phyloP scores from a whole-genome alignment of 2,113 vertebrate species.

The Smithornis capensis region DNA sequence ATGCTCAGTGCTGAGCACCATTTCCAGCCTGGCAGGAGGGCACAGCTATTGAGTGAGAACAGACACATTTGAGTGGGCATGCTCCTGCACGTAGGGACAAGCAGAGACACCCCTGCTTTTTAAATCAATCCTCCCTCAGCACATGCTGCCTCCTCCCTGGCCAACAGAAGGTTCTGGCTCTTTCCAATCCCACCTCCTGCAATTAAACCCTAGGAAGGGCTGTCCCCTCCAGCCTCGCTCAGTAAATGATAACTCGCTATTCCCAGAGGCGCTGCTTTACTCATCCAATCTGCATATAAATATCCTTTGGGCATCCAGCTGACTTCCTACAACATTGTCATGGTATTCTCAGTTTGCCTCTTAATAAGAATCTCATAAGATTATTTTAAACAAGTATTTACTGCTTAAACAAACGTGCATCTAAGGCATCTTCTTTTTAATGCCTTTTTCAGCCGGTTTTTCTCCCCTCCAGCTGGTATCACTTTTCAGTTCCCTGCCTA shows the following conservation, averaged over 20 bases:
- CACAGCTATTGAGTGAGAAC: accelerated
- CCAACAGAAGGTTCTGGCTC: background rate
- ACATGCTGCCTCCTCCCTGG: background rate
- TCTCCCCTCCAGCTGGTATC: slow-evolving; percentile 26
- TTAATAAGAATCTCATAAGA: slow-evolving; percentile 34
- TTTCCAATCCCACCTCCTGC: background rate
- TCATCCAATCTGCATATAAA: slow-evolving; percentile 18
- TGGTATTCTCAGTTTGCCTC: background rate
- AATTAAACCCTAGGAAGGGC: background rate
- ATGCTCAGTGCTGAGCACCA: background rate
- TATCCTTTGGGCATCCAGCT: slow-evolving; percentile 20
- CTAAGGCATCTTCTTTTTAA: background rate
- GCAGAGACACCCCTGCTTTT: background rate
- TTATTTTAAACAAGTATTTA: slow-evolving; percentile 59
- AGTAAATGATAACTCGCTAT: background rate
- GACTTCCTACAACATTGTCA: background rate
- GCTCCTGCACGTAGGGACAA: accelerated
- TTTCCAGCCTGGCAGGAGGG: background rate
- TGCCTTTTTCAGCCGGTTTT: slow-evolving; percentile 32
- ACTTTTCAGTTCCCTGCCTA: slow-evolving; percentile 13
- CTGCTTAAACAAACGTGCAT: slow-evolving; percentile 32
- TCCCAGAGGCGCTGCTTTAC: background rate
- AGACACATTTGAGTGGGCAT: accelerated
- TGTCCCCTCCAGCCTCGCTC: background rate
- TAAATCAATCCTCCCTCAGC: background rate